Evolutionary conservation across 2,113 vertebrate genomes (phyloP), one percentile per base, ranked within the genome.

Genomic region (Malurus alboscapulatus): DNA sequence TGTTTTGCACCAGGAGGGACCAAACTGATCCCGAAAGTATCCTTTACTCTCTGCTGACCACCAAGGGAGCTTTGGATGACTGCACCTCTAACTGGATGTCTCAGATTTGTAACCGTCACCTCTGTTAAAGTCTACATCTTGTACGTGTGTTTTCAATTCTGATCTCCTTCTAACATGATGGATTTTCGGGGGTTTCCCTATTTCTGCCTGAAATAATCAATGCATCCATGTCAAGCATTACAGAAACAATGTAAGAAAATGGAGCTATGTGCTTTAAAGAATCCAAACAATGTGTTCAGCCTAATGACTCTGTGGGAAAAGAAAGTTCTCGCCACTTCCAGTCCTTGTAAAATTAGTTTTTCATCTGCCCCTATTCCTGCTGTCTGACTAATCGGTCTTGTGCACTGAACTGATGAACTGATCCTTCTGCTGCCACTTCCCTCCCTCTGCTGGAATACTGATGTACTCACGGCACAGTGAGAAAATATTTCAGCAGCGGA

Each of bases 391-490:
- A 87, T 82, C 40, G 7, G 69, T 74, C 77, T 93, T 80, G 90
- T 88, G 84, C 69, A 57, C 12, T 87, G 89, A 96, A 86, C 65
- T 93, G 90, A 87, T 93, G 85, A 93, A 94, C 95, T 81, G 79
- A 85, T 66, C 92, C 86, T 94, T 84, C 72, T 94, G 75, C 84
- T 96, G 95, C 76, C 75, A 13, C 90, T 94, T 55, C 93, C 92
- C 96, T 96, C 94, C 92, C 90, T 94, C 92, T 97, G 3, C 95
- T 96, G 93, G 94, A 97, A 77, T 85, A 88, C 75, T 67, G 84
- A 84, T 85, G 74, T 55, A 96, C 81, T 95, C 58, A 67, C 53
- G 11, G 47, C 76, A 87, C 18, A 32, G 80, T n/a, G 34, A 58
- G 92, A 47, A 94, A 83, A 44, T 69, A 44, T 66, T 88, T 94